Evolutionary conservation across 2,888 invertebrate species (phyloP), one percentile per base, ranked within the genome.

Genomic region (Hybos culiciformis): DNA sequence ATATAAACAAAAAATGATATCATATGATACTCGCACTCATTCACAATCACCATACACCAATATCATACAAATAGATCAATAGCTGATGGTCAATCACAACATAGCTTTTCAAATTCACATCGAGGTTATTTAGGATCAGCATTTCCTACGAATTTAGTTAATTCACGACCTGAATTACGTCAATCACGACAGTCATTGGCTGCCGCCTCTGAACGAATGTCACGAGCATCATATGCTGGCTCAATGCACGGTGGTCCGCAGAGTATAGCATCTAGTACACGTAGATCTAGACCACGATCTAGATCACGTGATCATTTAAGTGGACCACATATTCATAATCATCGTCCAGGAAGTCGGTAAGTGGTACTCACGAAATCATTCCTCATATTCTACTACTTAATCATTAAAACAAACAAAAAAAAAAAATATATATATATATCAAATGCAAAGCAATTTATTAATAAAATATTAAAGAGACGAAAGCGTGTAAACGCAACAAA

Each of bases 51-150:
- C 9, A 38, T 12, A 20, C 12, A 15, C 21, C 18, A 34, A 47
- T 32, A n/a, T 17, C 38, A 19, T 39, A 17, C 23, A 46, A 50
- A 49, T 53, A 77, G 86, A 56, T 85, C 86, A 48, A 75, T 86
- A 53, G 87, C 86, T 47, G 88, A 90, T 61, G 87, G 87, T 47
- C 88, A 88, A 66, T 87, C 87, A 43, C 87, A 88, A 62, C 83
- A 88, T 62, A 86, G 87, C 61, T 87, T 86, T 65, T 82, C 85
- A 46, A 86, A 85, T 58, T 85, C 86, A 36, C 81, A 78, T 55
- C 76, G 86, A 56, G 67, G 67, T 49, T 86, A 84, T 59, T 70
- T 80, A 54, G 70, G 71, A 46, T 72, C 74, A 50, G 78, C 78
- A 46, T 73, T 78, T 53, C 80, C 82, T 43, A 78, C 77, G 52